These are phyloP conservation scores for Akabosia matsudoensis DNA, from an alignment of 1,140 invertebrate genomes.

Conservation along the genomic window DNA sequence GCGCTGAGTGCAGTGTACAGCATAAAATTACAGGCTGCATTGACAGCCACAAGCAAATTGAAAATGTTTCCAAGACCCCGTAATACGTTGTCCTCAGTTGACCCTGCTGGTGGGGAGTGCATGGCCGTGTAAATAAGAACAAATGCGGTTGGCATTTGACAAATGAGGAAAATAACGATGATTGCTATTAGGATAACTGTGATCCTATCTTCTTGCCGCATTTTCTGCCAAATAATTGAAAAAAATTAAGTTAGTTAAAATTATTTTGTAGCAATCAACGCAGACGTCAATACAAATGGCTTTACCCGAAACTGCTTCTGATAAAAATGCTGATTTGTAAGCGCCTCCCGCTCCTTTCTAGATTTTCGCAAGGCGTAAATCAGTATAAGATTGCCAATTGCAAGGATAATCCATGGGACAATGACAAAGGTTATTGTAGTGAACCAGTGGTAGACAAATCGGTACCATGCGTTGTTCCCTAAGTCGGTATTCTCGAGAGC, in stretches of 20 bases:
- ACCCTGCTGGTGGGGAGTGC: conserved; percentile 49
- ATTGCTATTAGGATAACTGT: conserved; percentile 72
- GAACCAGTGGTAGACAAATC: conserved; percentile 65
- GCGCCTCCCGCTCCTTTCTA: conserved; percentile 37
- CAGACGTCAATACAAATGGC: not conserved
- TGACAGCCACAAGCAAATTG: conserved; percentile 68
- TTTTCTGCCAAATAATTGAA: conserved; percentile 43
- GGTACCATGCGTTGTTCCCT: conserved; percentile 58
- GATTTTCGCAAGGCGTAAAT: conserved; percentile 58
- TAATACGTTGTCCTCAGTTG: conserved; percentile 30
- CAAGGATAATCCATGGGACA: conserved; percentile 63
- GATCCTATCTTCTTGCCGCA: conserved; percentile 65
- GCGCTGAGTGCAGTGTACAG: conserved; percentile 73
- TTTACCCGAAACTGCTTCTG: conserved; percentile 38
- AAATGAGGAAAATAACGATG: conserved; percentile 70
- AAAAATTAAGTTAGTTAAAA: not conserved
- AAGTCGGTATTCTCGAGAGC: conserved; percentile 49
- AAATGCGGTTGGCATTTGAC: conserved; percentile 66
- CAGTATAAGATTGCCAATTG: conserved; percentile 68
- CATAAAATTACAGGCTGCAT: conserved; percentile 49
- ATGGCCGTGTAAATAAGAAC: conserved; percentile 57
- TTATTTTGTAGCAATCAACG: not conserved
- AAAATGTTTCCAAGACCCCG: conserved; percentile 64
- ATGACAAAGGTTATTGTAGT: conserved; percentile 63
- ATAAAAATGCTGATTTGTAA: conserved; percentile 37